phyloP scores from a whole-genome alignment of 1,140 invertebrate species.

The Brachystomella parvula region DNA sequence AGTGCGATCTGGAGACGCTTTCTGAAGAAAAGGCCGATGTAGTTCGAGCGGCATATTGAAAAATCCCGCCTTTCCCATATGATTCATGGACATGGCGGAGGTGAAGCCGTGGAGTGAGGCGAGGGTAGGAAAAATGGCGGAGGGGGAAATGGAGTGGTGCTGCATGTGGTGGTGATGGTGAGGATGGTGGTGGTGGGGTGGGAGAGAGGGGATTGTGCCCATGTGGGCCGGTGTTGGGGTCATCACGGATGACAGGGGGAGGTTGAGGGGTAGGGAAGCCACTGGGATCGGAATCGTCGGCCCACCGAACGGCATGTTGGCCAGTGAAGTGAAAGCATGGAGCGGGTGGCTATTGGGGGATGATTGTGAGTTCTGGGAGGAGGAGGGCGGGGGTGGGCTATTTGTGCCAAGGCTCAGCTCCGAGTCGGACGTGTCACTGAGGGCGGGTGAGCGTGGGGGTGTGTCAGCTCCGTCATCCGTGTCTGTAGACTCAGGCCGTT shows the following conservation, averaged over 20 bases:
- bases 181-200: constrained; percentile 24
- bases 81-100: constrained; percentile 25
- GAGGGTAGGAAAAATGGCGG: constrained; percentile 31
- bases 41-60: constrained; percentile 33
- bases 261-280: constrained; percentile 20
- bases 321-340: constrained; percentile 24
- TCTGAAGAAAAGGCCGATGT: constrained; percentile 35
- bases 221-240: constrained; percentile 31
- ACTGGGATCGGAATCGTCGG: constrained; percentile 36
- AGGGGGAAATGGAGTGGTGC: constrained; percentile 19
- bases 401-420: constrained; percentile 37
- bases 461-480: constrained; percentile 30
- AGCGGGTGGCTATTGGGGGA: constrained; percentile 26
- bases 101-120: constrained; percentile 33
- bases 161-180: constrained; percentile 30
- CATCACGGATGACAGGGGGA: constrained; percentile 18
- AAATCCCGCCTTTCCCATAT: constrained; percentile 25
- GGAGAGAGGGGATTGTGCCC: constrained; percentile 12
- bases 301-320: constrained; percentile 23
- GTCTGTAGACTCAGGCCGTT: constrained; percentile 34
- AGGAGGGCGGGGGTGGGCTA: constrained; percentile 30
- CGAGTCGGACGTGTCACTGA: constrained; percentile 31
- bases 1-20: constrained; percentile 28
- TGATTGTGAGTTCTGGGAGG: constrained; percentile 16
- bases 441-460: constrained; percentile 29